Conservation (phyloP, 2,113 vertebrate species). For the Oxyura jamaicensis region DNA sequence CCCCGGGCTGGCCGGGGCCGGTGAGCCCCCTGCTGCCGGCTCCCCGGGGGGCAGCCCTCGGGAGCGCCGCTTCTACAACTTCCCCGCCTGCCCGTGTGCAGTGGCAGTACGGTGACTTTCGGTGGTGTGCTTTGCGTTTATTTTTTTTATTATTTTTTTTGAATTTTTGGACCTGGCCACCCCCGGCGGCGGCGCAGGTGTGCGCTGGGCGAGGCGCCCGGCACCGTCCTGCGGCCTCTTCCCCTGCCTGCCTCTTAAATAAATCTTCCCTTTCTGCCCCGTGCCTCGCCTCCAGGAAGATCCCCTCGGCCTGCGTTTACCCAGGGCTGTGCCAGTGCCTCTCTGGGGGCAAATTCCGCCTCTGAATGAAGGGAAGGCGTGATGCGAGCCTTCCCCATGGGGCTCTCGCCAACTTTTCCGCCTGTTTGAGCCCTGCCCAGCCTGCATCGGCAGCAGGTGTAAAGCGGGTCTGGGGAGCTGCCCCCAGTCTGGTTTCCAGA, state of each 20-base stretch:
- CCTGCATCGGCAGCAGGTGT: background rate
- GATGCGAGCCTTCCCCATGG: background rate
- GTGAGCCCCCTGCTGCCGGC: no score
- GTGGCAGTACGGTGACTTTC: no score
- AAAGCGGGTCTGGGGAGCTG: background rate
- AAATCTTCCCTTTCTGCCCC: slow-evolving; percentile 2
- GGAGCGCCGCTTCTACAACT: background rate
- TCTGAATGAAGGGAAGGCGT: background rate
- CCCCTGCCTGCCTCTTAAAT: no score
- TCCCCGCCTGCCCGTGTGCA: background rate
- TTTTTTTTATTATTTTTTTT: no score
- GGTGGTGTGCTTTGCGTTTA: no score
- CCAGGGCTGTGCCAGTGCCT: background rate
- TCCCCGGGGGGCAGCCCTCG: background rate
- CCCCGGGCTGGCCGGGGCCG: no score
- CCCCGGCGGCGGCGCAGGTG: background rate
- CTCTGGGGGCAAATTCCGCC: background rate
- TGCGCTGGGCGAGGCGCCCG: background rate
- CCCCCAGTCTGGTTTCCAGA: background rate
- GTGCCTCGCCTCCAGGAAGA: background rate
- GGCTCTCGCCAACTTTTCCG: background rate
- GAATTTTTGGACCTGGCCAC: no score
- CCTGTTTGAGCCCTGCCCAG: background rate
- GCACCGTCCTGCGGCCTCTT: no score
- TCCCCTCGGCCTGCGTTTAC: background rate